Evolutionary conservation across 2,113 vertebrate genomes (phyloP).

Genomic region (Vombatus ursinus): DNA sequence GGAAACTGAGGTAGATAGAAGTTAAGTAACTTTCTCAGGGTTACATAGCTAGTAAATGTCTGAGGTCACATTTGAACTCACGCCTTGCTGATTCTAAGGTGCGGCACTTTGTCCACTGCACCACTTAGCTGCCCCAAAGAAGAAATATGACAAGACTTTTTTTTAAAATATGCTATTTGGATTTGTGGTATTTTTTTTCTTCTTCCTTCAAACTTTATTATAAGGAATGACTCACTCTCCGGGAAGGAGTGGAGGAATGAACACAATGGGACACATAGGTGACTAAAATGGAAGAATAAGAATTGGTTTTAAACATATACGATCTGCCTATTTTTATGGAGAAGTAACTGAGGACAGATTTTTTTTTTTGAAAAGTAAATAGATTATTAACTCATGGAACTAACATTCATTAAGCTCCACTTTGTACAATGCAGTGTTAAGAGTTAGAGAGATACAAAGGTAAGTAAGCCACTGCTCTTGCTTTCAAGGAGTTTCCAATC

Average conservation of each 20-base stretch:
- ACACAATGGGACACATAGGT: background rate
- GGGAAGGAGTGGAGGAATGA: background rate
- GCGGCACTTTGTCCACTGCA: background rate
- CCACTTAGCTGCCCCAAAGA: background rate
- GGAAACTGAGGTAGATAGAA: background rate
- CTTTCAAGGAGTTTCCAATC: background rate
- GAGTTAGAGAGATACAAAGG: background rate
- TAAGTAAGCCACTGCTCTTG: background rate
- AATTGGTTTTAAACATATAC: too few relatives aligned
- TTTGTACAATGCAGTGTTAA: background rate
- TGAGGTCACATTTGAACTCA: background rate
- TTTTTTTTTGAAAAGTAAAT: background rate
- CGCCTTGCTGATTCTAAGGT: background rate
- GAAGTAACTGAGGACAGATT: background rate
- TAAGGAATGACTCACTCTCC: too few relatives aligned
- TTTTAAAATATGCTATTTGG: background rate
- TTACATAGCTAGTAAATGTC: background rate
- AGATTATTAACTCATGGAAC: background rate
- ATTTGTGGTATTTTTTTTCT: too few relatives aligned
- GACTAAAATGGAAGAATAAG: too few relatives aligned
- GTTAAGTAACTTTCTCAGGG: background rate
- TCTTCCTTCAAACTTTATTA: too few relatives aligned
- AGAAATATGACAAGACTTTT: background rate
- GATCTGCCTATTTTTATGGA: background rate
- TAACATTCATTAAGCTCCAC: background rate